Conservation (phyloP, 1,140 invertebrate genomes). For the Zaprionus camerounensis region DNA sequence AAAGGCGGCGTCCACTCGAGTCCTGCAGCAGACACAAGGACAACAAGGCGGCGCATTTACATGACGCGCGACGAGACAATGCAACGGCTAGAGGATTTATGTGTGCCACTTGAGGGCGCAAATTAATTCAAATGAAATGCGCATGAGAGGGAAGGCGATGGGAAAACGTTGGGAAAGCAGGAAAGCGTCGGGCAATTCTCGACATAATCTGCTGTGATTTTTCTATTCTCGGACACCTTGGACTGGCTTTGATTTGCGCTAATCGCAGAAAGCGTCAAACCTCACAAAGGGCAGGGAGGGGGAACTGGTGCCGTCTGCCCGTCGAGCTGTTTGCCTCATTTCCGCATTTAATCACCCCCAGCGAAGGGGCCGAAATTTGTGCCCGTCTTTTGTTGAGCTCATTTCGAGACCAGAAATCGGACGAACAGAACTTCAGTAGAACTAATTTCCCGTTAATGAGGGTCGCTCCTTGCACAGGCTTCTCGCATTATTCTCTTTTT, state of each 20-base stretch:
- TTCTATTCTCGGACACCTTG: conserved; percentile 57
- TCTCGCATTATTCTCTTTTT: conserved; percentile 28
- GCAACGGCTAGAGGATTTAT: conserved; percentile 62
- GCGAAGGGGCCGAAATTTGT: background rate
- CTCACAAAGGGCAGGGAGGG: conserved; percentile 9
- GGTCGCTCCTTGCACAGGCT: conserved; percentile 53
- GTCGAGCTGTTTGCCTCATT: conserved; percentile 62
- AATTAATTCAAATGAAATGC: conserved; percentile 83
- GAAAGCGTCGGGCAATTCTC: background rate
- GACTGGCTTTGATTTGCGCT: conserved; percentile 62
- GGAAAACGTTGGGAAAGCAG: conserved; percentile 6
- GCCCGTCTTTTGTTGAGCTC: conserved; percentile 48
- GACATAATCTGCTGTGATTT: conserved; percentile 48
- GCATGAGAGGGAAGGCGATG: conserved; percentile 25
- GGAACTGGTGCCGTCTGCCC: conserved; percentile 20
- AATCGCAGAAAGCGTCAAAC: conserved; percentile 74
- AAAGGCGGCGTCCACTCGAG: conserved; percentile 48
- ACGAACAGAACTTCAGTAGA: conserved; percentile 55
- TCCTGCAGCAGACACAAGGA: conserved; percentile 11
- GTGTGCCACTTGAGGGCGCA: conserved; percentile 76
- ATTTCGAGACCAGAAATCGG: conserved; percentile 64
- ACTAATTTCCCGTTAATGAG: conserved; percentile 83
- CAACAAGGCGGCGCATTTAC: conserved; percentile 23
- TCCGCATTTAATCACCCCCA: conserved; percentile 75
- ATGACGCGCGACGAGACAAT: conserved; percentile 48